Base-by-base conservation (phyloP, 2,797 vertebrate genomes). In the Mormyrops attenuatus region DNA sequence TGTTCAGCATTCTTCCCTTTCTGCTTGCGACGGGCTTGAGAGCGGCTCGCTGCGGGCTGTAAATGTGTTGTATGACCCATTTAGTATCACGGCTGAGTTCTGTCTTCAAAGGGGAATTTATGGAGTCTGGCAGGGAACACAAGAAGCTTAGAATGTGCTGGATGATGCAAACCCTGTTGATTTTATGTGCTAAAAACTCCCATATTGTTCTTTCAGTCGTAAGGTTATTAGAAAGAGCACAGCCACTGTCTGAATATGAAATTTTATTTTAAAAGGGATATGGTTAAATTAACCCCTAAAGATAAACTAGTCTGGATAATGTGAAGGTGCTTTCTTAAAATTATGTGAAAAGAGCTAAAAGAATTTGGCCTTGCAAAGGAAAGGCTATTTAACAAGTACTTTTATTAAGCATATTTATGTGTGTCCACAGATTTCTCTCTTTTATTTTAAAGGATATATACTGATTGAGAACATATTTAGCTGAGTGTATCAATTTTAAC, bases 21-120 rank as follows among this genome's bases (percentile, higher is more conserved):
- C 82, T 63, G 88, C 88, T 80, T 66, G 26, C 47, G 17, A 86
- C 44, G 66, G 84, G 52, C 63, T 80, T 22, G 13, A 44, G 82
- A 85, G 82, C 84, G 15, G 38, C 66, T 89, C 34, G 88, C 90
- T 89, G 82, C 82, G 57, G 88, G 90, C 88, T 49, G 30, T 30
- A 87, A 90, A 90, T 90, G 88, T 86, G 90, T 87, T 90, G 88
- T 73, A 86, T 73, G 88, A 80, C 90, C 82, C 60, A 90, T 87
- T 89, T 90, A 87, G 80, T 87, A 73, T 73, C 57, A 57, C 60
- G 26, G 88, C 88, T 69, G 88, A 90, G 50, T 87, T 52, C 63
- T 88, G 41, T 89, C 89, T 86, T 88, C 90, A 86, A 88, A 86
- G 87, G 34, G 15, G 55, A 60, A 84, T 88, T 44, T 30, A 80